Evolutionary conservation across 2,888 invertebrate genomes (phyloP).

Genomic region (Bedellia somnulentella): DNA sequence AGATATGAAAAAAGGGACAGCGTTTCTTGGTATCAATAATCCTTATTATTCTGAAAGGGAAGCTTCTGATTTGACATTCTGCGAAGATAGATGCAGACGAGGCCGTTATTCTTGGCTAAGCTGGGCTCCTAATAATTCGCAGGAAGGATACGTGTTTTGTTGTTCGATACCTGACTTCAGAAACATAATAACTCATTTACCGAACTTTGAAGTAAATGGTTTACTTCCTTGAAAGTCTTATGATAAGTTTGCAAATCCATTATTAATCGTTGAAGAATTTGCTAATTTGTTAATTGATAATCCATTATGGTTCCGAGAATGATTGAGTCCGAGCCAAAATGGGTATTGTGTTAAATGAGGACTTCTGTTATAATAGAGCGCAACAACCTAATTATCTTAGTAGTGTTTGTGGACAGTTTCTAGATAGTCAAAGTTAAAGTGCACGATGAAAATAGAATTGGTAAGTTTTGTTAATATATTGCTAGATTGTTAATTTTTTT

Average conservation of each 20-base stretch:
- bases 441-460: constrained; percentile 1
- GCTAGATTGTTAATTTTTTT: no score
- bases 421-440: no score
- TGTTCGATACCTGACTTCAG: constrained; percentile 60
- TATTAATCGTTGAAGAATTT: no score
- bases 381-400: no score
- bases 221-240: constrained; percentile 24
- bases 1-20: constrained; percentile 42
- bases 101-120: constrained; percentile 59
- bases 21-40: constrained; percentile 66
- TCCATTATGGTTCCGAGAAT: no score
- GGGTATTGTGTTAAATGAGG: no score
- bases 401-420: no score
- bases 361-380: no score
- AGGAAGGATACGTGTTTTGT: constrained; percentile 62
- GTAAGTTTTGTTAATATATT: no score
- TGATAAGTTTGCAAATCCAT: no score
- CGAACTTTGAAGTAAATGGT: constrained; percentile 42
- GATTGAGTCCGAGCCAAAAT: no score
- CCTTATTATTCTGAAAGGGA: constrained; percentile 42
- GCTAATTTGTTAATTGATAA: no score
- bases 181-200: constrained; percentile 47
- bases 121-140: constrained; percentile 50
- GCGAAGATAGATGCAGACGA: constrained; percentile 44
- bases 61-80: constrained; percentile 36